Evolutionary conservation across 2,797 vertebrate genomes (phyloP).

Genomic region (Phrynocephalus guinanensis): DNA sequence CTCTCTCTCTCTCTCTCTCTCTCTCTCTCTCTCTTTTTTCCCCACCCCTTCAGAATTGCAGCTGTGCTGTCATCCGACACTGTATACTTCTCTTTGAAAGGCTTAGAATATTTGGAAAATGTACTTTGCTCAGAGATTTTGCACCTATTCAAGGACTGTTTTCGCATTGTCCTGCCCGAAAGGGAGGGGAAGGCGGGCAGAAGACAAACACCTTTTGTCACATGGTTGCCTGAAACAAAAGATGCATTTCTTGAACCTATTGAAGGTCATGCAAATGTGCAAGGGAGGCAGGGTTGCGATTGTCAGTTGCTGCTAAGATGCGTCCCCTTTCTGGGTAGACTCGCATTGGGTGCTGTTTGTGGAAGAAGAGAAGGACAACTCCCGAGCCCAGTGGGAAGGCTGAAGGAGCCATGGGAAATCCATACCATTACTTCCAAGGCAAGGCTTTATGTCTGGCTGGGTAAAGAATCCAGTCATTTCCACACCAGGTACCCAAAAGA

Average conservation of each 20-base stretch:
- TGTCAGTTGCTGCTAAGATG: conserved; percentile 43
- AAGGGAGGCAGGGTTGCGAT: background rate
- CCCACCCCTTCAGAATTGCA: conserved; percentile 72
- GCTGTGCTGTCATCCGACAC: conserved; percentile 70
- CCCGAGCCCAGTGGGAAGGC: conserved; percentile 9
- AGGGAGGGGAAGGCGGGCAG: conserved; percentile 29
- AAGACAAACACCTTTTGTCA: conserved; percentile 64
- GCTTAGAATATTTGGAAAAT: conserved; percentile 73
- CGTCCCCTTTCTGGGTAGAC: conserved; percentile 3
- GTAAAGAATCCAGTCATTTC: conserved; percentile 3
- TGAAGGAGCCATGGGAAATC: conserved; percentile 29
- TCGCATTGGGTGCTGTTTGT: conserved; percentile 45
- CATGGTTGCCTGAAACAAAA: conserved; percentile 34
- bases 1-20: conserved; percentile 24
- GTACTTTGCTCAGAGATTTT: conserved; percentile 64
- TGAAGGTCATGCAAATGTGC: background rate
- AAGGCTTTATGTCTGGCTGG: conserved; percentile 40
- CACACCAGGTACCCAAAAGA: conserved; percentile 47
- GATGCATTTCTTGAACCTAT: conserved; percentile 16
- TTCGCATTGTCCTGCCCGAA: conserved; percentile 7
- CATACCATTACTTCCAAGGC: conserved; percentile 29
- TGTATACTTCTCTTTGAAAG: conserved; percentile 76
- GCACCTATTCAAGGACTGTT: conserved; percentile 68
- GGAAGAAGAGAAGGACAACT: conserved; percentile 20
- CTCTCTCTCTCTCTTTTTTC: no score